Percentiles rank a stretch among this genome's conserved stretches.
phyloP scores from a whole-genome alignment of 2,113 vertebrate genomes.

The Sinosuthora webbiana region DNA sequence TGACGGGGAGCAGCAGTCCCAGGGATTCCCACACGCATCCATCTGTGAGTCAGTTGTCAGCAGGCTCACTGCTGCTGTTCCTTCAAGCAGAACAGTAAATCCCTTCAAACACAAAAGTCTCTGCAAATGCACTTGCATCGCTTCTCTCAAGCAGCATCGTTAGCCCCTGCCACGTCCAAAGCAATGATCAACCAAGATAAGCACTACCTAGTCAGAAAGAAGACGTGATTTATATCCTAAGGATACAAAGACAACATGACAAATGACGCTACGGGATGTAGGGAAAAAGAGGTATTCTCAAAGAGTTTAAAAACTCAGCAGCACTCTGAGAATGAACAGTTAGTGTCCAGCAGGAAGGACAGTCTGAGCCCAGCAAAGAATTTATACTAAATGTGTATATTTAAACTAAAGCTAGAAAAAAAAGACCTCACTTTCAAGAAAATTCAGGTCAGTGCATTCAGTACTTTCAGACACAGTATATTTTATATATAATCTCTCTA shows the following conservation, averaged over 20 bases:
- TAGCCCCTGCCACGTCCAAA: not conserved
- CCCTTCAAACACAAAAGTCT: not conserved
- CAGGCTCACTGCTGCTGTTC: not conserved
- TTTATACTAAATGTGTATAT: not conserved
- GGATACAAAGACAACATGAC: not conserved
- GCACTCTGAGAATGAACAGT: not conserved
- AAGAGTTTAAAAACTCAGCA: not conserved
- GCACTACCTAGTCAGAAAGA: not conserved
- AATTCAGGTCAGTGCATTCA: not conserved
- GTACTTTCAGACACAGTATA: not conserved
- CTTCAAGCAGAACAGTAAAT: not conserved
- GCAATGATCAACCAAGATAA: not conserved
- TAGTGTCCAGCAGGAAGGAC: not conserved
- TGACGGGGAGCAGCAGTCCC: not conserved
- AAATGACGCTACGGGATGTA: not conserved
- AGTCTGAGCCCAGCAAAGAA: not conserved
- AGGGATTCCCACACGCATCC: not conserved
- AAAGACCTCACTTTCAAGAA: not conserved
- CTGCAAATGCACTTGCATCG: not conserved
- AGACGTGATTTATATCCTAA: not conserved
- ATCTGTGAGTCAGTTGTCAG: not conserved
- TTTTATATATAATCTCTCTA: not conserved
- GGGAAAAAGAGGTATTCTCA: fast-evolving
- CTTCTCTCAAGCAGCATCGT: not conserved
- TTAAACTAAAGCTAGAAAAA: not conserved